These are phyloP conservation scores for Pocillopora damicornis DNA, from an alignment of 64 coral and sea anemone genomes.

Conservation along the genomic window DNA sequence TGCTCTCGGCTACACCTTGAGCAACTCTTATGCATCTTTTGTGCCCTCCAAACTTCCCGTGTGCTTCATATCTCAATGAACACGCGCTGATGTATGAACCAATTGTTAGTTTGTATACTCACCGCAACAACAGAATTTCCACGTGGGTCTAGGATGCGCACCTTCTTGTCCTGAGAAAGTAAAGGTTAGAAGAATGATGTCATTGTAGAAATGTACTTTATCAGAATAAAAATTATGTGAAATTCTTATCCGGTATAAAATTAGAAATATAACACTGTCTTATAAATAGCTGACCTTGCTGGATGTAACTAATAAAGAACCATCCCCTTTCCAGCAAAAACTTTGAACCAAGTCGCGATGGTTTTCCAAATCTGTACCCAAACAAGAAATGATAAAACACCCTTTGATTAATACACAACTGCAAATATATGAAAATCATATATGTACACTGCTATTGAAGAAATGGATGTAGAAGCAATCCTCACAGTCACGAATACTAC, in stretches of 20 bases:
- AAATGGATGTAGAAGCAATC: too few species aligned
- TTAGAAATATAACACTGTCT: neutral
- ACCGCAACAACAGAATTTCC: conserved; percentile 59
- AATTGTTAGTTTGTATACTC: neutral
- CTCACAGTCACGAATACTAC: too few species aligned
- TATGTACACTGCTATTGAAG: too few species aligned
- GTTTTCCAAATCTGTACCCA: conserved; percentile 5
- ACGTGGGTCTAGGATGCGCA: conserved; percentile 82
- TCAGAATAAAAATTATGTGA: neutral
- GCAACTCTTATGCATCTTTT: too few species aligned
- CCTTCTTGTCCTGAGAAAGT: conserved; percentile 75
- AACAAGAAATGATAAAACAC: neutral
- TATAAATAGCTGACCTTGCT: conserved; percentile 55
- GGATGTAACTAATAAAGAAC: conserved; percentile 67
- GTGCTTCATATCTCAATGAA: too few species aligned
- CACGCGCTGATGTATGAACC: too few species aligned
- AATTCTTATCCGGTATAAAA: neutral
- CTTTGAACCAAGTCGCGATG: conserved; percentile 66
- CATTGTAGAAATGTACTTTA: neutral
- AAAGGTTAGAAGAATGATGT: neutral
- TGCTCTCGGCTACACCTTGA: too few species aligned
- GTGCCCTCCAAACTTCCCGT: too few species aligned
- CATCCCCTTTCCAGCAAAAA: conserved; percentile 88
- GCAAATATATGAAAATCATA: too few species aligned
- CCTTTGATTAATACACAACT: neutral